Percentiles rank a stretch among this genome's conserved stretches.
These are phyloP conservation scores for Gallinago media DNA, from an alignment of 2,113 vertebrate genomes.

Conservation along the genomic window DNA sequence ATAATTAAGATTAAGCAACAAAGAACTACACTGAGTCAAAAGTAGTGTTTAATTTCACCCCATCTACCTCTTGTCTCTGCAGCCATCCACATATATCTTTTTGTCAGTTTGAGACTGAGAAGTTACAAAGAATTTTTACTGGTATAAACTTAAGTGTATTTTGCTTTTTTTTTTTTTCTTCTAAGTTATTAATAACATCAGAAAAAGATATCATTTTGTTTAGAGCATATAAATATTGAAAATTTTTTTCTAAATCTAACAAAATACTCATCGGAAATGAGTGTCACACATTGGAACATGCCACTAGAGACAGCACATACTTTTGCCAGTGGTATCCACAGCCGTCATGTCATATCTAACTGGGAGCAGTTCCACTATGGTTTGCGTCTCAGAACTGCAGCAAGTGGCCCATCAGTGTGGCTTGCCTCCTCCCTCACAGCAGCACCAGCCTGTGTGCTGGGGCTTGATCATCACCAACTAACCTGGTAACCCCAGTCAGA, in stretches of 20 bases:
- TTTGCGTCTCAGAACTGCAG: background rate
- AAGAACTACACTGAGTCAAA: background rate
- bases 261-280: background rate
- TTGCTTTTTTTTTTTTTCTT: background rate
- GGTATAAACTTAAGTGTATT: background rate
- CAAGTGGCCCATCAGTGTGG: background rate
- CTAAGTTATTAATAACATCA: background rate
- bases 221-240: background rate
- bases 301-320: background rate
- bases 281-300: fast-evolving
- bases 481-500: background rate
- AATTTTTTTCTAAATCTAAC: background rate
- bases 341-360: background rate
- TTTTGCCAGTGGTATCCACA: background rate
- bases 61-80: background rate
- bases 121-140: background rate
- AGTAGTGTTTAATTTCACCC: background rate
- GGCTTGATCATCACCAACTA: background rate
- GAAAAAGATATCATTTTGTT: background rate
- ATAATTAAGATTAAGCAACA: slow-evolving; percentile 1
- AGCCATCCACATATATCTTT: background rate
- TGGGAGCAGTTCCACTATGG: no score
- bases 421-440: no score
- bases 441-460: background rate
- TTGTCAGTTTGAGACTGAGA: background rate